These are phyloP conservation scores for Tipula helvola DNA, from an alignment of 2,888 invertebrate species.

Conservation along the genomic window DNA sequence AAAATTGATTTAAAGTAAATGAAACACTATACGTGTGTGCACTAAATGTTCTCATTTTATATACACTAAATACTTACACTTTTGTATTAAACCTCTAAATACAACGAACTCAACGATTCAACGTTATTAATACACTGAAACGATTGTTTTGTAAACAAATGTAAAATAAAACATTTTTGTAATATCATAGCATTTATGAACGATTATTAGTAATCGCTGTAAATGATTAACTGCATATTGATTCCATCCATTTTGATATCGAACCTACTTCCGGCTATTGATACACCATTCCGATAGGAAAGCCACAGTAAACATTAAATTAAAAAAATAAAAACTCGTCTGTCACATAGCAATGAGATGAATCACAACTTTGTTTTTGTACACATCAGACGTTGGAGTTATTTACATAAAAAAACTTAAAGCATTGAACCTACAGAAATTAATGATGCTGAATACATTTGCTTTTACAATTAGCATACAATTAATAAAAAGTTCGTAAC, in stretches of 20 bases:
- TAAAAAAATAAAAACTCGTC: background rate
- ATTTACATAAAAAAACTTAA: background rate
- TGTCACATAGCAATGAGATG: background rate
- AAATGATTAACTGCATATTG: background rate
- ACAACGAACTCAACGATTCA: background rate
- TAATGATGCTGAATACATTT: background rate
- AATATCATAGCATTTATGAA: background rate
- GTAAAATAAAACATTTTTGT: background rate
- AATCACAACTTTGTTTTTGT: background rate
- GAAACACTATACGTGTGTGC: background rate
- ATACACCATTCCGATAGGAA: background rate
- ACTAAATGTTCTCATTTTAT: background rate
- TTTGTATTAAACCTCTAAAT: background rate
- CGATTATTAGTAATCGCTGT: background rate
- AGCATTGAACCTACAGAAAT: background rate
- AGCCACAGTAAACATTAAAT: background rate
- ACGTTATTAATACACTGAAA: background rate
- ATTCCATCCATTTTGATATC: background rate
- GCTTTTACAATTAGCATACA: background rate
- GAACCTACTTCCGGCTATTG: no score
- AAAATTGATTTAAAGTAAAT: background rate
- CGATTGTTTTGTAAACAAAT: background rate
- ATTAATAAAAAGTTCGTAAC: background rate
- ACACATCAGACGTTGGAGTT: no score
- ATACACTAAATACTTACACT: background rate